Base-by-base conservation (phyloP, 2,888 invertebrate genomes). In the Epinotia ramella region DNA sequence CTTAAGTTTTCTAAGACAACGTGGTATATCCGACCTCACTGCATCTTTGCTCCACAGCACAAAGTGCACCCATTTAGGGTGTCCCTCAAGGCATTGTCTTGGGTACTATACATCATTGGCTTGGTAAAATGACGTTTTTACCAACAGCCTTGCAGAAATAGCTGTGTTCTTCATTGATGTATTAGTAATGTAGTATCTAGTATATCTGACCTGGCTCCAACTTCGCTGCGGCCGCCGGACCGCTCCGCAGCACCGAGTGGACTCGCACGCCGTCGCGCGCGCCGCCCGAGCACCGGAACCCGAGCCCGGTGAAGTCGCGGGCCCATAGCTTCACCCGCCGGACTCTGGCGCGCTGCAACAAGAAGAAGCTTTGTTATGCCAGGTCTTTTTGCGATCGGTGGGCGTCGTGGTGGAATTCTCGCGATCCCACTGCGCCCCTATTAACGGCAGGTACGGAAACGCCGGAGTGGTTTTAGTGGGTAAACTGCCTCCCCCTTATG, bases 241-340 rank as follows among this genome's bases (percentile, higher is more conserved):
- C 98, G 79, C 97, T 96, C 84, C 97, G 96, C 70, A 98, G 95
- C 18, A 98, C 96, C 79, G 98, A 97, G 87, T 97, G 98, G 60
- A 98, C 96, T 87, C 96, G 97, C 77, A 98, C 98, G 0, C 98
- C 98, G 80, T 98, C 98, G 75, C 97, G 95, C 95, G 98, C 97
- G 81, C 98, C 98, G n/a, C 98, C 98, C 76, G 96, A 96, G 79
- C 98, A 97, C 85, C 97, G 96, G 90, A 98, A 97, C 1, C 98
- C 98, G 0, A 98, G 94, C 0, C 98, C 98, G 0, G 98, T 97
- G 90, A 98, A 98, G 91, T 98, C 98, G 68, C 97, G 96, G 78
- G 98, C 98, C 89, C 97, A 96, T 75, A 98, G 94, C 78, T 97
- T 96, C 63, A 98, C 97, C 70, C 87, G 88, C 4, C 93, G 91